Evolutionary conservation across 1,140 invertebrate genomes (phyloP).

Genomic region (Rhizoglyphus robini): DNA sequence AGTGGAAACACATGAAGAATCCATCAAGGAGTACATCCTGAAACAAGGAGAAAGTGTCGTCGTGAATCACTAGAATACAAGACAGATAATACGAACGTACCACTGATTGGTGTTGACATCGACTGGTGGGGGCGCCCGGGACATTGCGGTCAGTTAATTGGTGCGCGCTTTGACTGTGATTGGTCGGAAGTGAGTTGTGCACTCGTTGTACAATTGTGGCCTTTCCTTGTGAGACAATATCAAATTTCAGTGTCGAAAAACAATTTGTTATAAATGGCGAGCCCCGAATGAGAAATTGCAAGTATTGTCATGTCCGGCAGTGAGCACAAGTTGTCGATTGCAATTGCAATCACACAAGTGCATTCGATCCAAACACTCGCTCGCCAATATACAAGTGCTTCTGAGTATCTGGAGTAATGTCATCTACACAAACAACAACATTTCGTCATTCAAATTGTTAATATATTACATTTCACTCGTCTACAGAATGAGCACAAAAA

Average conservation of each 20-base stretch:
- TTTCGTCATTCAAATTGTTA: neutral
- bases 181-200: neutral
- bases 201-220: neutral
- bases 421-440: neutral
- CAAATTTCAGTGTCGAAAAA: neutral
- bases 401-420: neutral
- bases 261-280: neutral
- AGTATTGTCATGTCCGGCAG: neutral
- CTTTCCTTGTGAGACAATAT: neutral
- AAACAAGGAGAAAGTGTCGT: neutral
- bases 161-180: neutral
- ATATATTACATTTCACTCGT: neutral
- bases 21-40: conserved; percentile 87
- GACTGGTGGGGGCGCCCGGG: neutral
- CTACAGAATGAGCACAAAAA: neutral
- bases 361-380: neutral
- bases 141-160: neutral
- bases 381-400: neutral
- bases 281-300: neutral
- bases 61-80: neutral
- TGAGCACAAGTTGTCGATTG: neutral
- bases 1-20: conserved; percentile 86
- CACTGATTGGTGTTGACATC: neutral
- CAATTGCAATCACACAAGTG: neutral
- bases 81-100: neutral